Conservation (phyloP, 2,888 invertebrate genomes). For the Caprella mutica region DNA sequence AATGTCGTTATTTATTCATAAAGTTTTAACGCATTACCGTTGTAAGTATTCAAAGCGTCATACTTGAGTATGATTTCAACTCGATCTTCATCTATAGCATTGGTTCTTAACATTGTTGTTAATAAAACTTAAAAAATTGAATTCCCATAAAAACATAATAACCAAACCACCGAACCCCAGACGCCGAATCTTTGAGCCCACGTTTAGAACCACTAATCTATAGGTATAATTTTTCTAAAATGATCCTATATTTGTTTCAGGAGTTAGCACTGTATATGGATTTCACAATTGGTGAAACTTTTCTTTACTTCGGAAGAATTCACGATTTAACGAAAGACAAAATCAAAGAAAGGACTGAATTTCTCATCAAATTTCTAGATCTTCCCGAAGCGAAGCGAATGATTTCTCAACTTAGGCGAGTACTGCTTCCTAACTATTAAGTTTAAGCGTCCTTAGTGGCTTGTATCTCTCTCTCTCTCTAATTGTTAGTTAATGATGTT, state of each 20-base stretch:
- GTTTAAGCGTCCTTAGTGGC: no score
- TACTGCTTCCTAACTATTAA: no score
- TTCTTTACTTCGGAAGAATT: conserved; percentile 41
- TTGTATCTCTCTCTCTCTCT: no score
- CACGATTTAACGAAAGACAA: conserved; percentile 38
- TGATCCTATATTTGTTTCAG: conserved; percentile 8
- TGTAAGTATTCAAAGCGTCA: neutral
- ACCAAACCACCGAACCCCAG: no score
- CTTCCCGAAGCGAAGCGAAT: conserved; percentile 37
- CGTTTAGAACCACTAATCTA: neutral
- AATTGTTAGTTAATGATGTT: no score
- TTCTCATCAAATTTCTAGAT: conserved; percentile 41
- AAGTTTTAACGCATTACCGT: neutral
- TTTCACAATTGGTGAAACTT: conserved; percentile 42
- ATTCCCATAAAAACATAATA: no score
- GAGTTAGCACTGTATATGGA: conserved; percentile 33
- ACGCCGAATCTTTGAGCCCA: no score
- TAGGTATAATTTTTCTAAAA: neutral
- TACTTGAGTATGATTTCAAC: no score
- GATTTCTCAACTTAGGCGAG: conserved; percentile 34
- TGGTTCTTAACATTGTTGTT: no score
- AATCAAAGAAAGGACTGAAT: conserved; percentile 38
- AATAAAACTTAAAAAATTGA: no score
- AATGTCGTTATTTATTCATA: neutral
- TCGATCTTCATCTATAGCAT: no score